Percentiles rank a stretch among this genome's conserved stretches.
Conservation (phyloP, 2,888 invertebrate genomes). For the Vannuccia rotundouncinata region DNA sequence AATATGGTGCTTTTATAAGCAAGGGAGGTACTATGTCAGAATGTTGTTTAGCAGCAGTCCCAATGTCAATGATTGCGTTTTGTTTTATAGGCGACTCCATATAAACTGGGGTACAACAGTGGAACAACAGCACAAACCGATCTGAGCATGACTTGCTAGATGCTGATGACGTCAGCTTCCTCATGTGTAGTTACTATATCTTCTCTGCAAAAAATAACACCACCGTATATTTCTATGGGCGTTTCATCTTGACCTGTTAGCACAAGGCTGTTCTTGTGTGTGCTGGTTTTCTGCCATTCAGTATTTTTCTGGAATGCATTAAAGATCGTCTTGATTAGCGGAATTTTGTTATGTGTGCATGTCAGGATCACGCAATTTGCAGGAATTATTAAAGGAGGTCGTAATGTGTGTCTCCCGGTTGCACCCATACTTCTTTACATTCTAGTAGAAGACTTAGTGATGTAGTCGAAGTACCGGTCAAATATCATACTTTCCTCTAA, state of each 20-base stretch:
- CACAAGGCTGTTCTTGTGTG: not conserved
- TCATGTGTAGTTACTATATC: not conserved
- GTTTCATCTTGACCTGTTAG: not conserved
- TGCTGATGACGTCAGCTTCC: not conserved
- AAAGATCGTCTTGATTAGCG: not conserved
- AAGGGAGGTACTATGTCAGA: not conserved
- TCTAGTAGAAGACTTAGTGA: not conserved
- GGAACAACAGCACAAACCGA: not conserved
- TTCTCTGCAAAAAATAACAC: not conserved
- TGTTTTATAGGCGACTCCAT: not conserved
- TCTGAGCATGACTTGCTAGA: not conserved
- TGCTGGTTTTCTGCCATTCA: not conserved
- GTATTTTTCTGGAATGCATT: not conserved
- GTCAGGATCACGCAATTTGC: not conserved
- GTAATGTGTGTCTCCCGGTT: not conserved
- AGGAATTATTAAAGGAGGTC: not conserved
- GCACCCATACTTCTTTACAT: not conserved
- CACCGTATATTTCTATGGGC: not conserved
- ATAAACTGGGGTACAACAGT: not conserved
- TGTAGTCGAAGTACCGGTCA: not conserved
- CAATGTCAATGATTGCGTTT: not conserved
- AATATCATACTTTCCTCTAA: not conserved
- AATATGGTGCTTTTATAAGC: too few relatives aligned
- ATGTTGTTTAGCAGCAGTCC: not conserved
- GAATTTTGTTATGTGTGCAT: not conserved